Evolutionary conservation across 2,797 vertebrate genomes (phyloP).

Genomic region (Clamator glandarius): DNA sequence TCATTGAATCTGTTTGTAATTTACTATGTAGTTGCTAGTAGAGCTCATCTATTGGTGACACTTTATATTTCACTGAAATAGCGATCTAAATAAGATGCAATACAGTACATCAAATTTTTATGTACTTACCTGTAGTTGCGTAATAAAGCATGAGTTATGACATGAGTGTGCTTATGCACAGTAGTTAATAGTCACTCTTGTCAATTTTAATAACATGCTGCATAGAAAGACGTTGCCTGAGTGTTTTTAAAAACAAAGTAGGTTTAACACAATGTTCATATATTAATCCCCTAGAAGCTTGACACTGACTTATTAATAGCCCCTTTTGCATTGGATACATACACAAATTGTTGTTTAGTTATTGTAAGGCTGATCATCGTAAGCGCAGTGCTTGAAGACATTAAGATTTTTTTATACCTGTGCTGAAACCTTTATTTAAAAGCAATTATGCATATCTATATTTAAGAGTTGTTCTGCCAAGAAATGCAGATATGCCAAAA

Average conservation of each 20-base stretch:
- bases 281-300: slow-evolving; percentile 24
- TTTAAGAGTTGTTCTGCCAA: background rate
- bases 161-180: background rate
- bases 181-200: slow-evolving; percentile 29
- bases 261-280: background rate
- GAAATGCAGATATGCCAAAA: background rate
- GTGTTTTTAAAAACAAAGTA: slow-evolving; percentile 32
- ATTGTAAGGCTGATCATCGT: background rate
- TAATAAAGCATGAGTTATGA: slow-evolving; percentile 52
- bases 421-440: background rate
- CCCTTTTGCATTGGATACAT: background rate
- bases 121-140: slow-evolving; percentile 53
- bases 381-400: background rate
- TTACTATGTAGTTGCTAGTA: slow-evolving; percentile 3
- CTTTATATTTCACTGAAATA: slow-evolving; percentile 43
- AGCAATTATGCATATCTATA: background rate
- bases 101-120: slow-evolving; percentile 39
- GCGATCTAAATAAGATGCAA: slow-evolving; percentile 23
- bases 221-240: background rate
- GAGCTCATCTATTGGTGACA: slow-evolving; percentile 28
- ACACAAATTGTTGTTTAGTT: slow-evolving; percentile 12
- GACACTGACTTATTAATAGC: slow-evolving; percentile 15
- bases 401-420: background rate
- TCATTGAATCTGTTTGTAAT: slow-evolving; percentile 19
- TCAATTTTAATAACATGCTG: slow-evolving; percentile 47